Percentiles rank a stretch among this genome's conserved stretches.
Conservation (phyloP, 2,888 invertebrate genomes). For the Prionchulus punctatus region DNA sequence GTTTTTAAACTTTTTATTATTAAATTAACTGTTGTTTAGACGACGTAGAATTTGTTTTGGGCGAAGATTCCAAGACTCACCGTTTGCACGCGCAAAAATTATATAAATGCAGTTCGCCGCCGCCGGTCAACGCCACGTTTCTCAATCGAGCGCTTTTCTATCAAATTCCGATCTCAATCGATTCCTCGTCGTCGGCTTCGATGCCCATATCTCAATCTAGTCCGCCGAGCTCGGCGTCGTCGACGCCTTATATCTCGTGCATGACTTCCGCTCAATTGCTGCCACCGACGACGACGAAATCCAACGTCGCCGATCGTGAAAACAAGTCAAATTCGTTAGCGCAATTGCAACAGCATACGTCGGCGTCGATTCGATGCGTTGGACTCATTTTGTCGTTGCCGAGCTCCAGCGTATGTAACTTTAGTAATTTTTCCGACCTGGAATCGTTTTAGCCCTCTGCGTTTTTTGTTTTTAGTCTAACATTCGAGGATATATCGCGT, state of each 20-base stretch:
- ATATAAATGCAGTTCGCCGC: background rate
- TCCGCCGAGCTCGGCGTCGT: too few species aligned
- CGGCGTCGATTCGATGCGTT: background rate
- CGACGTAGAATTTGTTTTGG: conserved; percentile 4
- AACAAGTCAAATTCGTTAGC: background rate
- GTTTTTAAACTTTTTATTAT: background rate
- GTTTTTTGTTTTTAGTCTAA: too few species aligned
- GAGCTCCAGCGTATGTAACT: background rate
- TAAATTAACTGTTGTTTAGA: background rate
- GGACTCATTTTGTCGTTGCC: background rate
- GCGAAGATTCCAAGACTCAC: conserved; percentile 2
- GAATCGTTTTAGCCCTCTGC: too few species aligned
- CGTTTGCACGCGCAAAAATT: conserved; percentile 2
- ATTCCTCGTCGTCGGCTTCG: too few species aligned
- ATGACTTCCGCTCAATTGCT: too few species aligned
- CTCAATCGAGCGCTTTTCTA: too few species aligned
- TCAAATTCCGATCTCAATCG: too few species aligned
- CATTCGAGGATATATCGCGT: background rate
- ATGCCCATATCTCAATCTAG: too few species aligned
- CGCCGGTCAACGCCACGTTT: background rate
- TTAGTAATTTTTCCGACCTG: too few species aligned
- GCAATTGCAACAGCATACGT: background rate
- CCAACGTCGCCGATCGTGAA: too few species aligned
- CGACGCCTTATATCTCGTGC: too few species aligned
- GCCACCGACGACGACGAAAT: too few species aligned